Evolutionary conservation across 1,140 invertebrate genomes (phyloP).

Genomic region (Neuroterus valhalla): DNA sequence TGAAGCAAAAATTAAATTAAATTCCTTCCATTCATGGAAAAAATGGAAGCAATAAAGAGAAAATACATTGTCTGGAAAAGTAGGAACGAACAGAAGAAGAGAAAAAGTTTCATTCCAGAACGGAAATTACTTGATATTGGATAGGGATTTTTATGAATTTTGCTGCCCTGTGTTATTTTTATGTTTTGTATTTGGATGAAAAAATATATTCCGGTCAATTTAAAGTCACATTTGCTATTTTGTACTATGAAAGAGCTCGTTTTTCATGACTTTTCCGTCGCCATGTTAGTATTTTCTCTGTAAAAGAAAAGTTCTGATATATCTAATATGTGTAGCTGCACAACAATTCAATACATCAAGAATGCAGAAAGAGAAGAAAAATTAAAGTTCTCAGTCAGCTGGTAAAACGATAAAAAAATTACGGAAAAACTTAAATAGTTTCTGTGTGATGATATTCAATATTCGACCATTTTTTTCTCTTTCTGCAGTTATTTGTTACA

Average conservation of each 20-base stretch:
- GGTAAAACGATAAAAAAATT: no score
- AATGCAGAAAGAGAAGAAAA: conserved; percentile 8
- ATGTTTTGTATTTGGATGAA: conserved; percentile 12
- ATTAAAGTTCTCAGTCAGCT: no score
- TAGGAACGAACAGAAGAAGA: no score
- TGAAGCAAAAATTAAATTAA: no score
- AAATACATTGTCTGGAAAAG: no score
- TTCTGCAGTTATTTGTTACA: background rate
- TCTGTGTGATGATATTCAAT: no score
- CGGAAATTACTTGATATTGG: background rate
- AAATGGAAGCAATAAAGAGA: no score
- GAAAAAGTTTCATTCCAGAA: background rate
- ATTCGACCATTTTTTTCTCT: background rate
- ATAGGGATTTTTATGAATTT: conserved; percentile 4
- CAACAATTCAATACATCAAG: conserved; percentile 7
- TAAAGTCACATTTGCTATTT: conserved; percentile 25
- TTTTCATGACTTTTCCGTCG: conserved; percentile 6
- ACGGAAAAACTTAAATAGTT: no score
- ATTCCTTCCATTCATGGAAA: no score
- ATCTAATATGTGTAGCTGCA: background rate
- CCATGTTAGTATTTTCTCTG: conserved; percentile 1
- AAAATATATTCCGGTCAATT: conserved; percentile 14
- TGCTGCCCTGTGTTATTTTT: background rate
- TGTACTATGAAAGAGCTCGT: conserved; percentile 34
- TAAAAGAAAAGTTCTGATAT: background rate